These are phyloP conservation scores for Ypsolopha sequella DNA, from an alignment of 2,888 invertebrate genomes.

Conservation along the genomic window DNA sequence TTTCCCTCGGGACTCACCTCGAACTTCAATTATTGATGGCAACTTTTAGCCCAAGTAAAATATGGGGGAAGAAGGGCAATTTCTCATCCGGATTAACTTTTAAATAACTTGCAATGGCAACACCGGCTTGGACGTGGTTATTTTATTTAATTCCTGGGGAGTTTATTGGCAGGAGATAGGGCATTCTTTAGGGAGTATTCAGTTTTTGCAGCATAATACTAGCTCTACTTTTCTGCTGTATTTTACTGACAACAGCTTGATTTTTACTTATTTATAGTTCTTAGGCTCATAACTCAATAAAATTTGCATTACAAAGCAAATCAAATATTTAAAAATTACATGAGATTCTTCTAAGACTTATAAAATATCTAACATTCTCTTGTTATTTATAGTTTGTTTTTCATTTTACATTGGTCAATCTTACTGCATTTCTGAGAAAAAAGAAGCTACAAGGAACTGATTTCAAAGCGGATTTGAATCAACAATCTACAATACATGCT, in stretches of 20 bases:
- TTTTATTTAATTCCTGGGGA: slow-evolving; percentile 5
- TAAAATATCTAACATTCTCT: too few species aligned
- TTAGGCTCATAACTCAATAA: too few species aligned
- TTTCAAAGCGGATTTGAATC: neutral
- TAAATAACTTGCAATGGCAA: slow-evolving; percentile 31
- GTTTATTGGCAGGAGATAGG: neutral
- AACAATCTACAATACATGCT: slow-evolving; percentile 3
- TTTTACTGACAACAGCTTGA: too few species aligned
- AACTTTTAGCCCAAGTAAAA: slow-evolving; percentile 63
- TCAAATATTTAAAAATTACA: too few species aligned
- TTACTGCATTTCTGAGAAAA: too few species aligned
- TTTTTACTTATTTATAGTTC: too few species aligned
- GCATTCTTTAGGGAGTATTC: neutral
- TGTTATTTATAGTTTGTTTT: too few species aligned
- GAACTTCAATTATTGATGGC: slow-evolving; percentile 67
- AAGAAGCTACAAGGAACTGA: too few species aligned
- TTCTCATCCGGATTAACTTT: slow-evolving; percentile 52
- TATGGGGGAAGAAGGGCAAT: slow-evolving; percentile 50
- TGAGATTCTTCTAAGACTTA: too few species aligned
- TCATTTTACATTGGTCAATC: too few species aligned
- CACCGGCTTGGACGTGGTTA: slow-evolving; percentile 2
- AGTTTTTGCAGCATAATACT: neutral
- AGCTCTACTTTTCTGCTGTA: too few species aligned
- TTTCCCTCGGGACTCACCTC: slow-evolving; percentile 38
- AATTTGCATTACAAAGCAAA: too few species aligned